Conservation (phyloP, 2,113 vertebrate species). For the Ctenomys sociabilis region DNA sequence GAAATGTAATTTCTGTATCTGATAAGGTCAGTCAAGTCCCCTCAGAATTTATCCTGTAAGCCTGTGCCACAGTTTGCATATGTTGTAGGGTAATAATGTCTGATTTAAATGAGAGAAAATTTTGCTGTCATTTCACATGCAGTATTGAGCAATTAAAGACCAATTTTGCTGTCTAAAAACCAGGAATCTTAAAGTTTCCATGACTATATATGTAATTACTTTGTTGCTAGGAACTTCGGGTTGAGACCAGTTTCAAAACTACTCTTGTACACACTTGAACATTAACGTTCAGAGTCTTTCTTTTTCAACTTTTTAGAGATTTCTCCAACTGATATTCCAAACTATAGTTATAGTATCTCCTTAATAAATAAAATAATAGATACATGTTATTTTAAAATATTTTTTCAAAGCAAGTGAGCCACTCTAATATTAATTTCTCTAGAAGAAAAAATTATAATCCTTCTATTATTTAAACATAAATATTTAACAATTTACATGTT, state of each 20-base stretch:
- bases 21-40: too few relatives aligned
- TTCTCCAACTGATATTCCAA: conserved; percentile 34
- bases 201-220: conserved; percentile 12
- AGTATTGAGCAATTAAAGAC: not conserved
- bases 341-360: not conserved
- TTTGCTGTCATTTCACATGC: conserved; percentile 32
- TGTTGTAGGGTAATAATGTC: conserved; percentile 49
- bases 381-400: conserved; percentile 37
- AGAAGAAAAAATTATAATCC: conserved; percentile 7
- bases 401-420: not conserved
- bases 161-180: conserved; percentile 40
- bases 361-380: conserved; percentile 34
- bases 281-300: not conserved
- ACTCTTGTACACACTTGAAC: not conserved
- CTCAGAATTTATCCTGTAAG: too few relatives aligned
- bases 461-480: conserved; percentile 33
- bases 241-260: not conserved
- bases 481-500: conserved; percentile 39
- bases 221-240: not conserved
- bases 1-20: too few relatives aligned
- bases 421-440: conserved; percentile 46
- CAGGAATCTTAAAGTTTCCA: not conserved
- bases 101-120: conserved; percentile 49
- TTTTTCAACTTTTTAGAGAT: conserved; percentile 40
- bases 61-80: too few relatives aligned